Conservation (phyloP, 1,140 invertebrate species). For the Heliconius melpomene region DNA sequence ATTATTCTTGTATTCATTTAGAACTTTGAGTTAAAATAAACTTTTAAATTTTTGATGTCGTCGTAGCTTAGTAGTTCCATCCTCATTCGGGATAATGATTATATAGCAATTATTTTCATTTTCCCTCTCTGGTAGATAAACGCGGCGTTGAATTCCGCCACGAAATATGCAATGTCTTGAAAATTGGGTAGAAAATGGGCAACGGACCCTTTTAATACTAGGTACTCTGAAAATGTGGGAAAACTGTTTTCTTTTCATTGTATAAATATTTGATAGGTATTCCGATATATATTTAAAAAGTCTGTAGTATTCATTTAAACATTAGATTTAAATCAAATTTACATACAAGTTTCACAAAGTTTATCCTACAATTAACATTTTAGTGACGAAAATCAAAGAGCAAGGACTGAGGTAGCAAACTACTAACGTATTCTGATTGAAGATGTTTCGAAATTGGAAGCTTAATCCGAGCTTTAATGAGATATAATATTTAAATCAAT, state of each 20-base stretch:
- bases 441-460: neutral
- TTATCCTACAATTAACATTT: neutral
- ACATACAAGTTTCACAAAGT: constrained; percentile 1
- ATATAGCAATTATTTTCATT: neutral
- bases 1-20: neutral
- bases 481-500: constrained; percentile 10
- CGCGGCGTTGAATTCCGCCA: no score
- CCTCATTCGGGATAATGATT: neutral
- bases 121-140: no score
- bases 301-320: neutral
- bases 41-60: neutral
- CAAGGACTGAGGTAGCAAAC: constrained; percentile 5
- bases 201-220: neutral
- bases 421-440: constrained; percentile 14
- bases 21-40: neutral
- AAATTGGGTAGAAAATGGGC: no score
- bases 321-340: neutral
- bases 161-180: no score
- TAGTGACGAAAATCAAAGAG: neutral
- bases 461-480: neutral
- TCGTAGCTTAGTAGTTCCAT: neutral
- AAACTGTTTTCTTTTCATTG: no score
- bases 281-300: neutral
- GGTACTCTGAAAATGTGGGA: no score
- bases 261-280: no score